Conservation (phyloP, 1,140 invertebrate species). For the Medauroidea extradentata region DNA sequence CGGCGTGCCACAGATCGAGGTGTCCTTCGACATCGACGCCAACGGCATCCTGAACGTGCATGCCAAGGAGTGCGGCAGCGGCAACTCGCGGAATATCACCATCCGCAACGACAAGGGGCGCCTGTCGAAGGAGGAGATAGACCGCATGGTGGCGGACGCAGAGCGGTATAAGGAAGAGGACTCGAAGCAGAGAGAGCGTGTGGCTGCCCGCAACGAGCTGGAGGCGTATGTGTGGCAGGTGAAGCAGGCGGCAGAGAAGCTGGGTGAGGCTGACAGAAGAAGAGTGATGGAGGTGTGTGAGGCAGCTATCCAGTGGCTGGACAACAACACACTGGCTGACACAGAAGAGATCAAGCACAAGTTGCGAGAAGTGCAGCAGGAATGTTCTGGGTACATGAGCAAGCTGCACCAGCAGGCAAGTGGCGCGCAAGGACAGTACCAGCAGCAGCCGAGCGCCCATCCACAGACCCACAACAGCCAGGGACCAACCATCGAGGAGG, state of each 20-base stretch:
- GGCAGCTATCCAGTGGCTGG: slow-evolving; percentile 54
- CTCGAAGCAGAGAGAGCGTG: slow-evolving; percentile 57
- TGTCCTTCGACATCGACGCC: slow-evolving; percentile 74
- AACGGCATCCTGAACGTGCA: slow-evolving; percentile 78
- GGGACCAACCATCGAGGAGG: no score
- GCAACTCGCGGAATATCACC: slow-evolving; percentile 70
- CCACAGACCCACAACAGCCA: no score
- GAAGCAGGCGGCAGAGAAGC: slow-evolving; percentile 52
- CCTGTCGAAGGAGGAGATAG: no score
- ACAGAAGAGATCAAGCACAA: background rate
- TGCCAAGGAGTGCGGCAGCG: slow-evolving; percentile 72
- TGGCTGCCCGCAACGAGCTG: slow-evolving; percentile 71
- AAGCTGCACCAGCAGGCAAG: background rate
- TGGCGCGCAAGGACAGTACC: no score
- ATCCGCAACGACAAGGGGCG: slow-evolving; percentile 94
- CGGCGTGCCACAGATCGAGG: slow-evolving; percentile 57
- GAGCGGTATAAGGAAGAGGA: slow-evolving; percentile 66
- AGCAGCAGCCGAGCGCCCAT: no score
- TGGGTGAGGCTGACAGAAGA: slow-evolving; percentile 56
- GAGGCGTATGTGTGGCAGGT: slow-evolving; percentile 78
- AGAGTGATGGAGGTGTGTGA: slow-evolving; percentile 54
- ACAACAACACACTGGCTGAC: slow-evolving; percentile 40
- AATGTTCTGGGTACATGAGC: background rate
- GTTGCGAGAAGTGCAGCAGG: slow-evolving; percentile 43
- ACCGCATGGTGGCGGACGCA: slow-evolving; percentile 81